Evolutionary conservation across 2,797 vertebrate genomes (phyloP).

Genomic region (Euphonia xanthogaster): DNA sequence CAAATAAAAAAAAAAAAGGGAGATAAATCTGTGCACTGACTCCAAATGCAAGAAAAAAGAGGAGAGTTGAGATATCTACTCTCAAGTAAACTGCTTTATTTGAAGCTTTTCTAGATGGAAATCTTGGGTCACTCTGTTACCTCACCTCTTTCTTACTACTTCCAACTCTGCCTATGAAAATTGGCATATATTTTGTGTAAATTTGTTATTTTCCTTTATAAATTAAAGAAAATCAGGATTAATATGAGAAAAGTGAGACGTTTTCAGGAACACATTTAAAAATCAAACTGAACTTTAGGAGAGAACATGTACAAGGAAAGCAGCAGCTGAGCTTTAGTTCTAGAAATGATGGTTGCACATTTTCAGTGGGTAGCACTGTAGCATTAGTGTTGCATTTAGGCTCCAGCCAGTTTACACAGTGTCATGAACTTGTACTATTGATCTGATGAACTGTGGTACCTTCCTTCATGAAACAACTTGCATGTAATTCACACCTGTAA

Average conservation of each 20-base stretch:
- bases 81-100: neutral
- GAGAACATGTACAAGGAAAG: neutral
- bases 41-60: neutral
- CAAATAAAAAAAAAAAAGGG: neutral
- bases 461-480: neutral
- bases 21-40: neutral
- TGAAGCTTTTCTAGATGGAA: neutral
- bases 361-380: neutral
- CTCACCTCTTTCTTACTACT: neutral
- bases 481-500: neutral
- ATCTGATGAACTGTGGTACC: neutral
- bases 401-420: neutral
- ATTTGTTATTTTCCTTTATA: neutral
- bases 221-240: neutral
- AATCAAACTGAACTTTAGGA: neutral
- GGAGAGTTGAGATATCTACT: neutral
- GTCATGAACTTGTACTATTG: neutral
- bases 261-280: neutral
- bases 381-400: neutral
- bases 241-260: neutral
- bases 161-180: neutral
- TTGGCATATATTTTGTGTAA: neutral
- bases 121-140: neutral
- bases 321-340: neutral
- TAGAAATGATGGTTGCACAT: neutral